Evolutionary conservation across 2,888 invertebrate genomes (phyloP).

Genomic region (Nephrotoma appendiculata): DNA sequence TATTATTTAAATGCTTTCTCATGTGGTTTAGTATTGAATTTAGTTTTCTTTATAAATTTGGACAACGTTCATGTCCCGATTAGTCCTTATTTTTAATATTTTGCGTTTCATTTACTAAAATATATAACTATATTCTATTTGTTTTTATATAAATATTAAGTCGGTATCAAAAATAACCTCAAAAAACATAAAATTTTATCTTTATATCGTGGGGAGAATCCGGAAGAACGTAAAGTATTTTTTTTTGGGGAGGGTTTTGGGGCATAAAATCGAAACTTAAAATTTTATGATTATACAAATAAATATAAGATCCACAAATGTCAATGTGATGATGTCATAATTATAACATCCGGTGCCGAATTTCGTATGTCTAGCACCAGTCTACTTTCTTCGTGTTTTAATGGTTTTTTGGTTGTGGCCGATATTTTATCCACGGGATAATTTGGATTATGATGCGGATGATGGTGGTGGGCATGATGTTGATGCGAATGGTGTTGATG

Average conservation of each 20-base stretch:
- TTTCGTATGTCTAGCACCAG: constrained; percentile 76
- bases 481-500: constrained; percentile 20
- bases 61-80: too few relatives aligned
- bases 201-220: background rate
- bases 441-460: constrained; percentile 13
- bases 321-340: constrained; percentile 57
- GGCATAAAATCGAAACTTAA: background rate
- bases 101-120: background rate
- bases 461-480: constrained; percentile 14
- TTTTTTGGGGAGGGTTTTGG: background rate
- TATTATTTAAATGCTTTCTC: background rate
- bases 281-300: background rate
- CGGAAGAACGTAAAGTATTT: background rate
- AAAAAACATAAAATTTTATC: background rate
- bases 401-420: constrained; percentile 7
- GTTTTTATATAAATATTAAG: background rate
- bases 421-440: constrained; percentile 4
- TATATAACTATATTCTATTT: background rate
- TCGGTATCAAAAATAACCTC: background rate
- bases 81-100: background rate
- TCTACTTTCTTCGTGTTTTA: constrained; percentile 32
- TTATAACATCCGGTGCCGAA: constrained; percentile 82
- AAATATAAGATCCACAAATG: constrained; percentile 30
- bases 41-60: background rate
- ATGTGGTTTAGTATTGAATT: background rate